Evolutionary conservation across 2,113 vertebrate species (phyloP), one percentile per base, ranked within the genome.

Genomic region (Periophthalmodon schlosseri): DNA sequence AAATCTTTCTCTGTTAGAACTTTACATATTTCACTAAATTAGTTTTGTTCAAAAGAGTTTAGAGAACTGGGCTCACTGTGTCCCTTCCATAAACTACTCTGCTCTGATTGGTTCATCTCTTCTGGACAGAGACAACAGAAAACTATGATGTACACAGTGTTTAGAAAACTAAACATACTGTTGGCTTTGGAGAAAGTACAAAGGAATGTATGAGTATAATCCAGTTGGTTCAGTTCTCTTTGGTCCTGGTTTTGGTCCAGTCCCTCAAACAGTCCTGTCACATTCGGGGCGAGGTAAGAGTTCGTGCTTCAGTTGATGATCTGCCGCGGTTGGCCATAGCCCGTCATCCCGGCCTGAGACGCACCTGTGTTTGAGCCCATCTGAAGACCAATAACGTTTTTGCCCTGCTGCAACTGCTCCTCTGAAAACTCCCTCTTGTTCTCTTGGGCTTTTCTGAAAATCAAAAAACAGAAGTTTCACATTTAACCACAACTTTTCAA

Each of bases 331-430:
- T 85, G 92, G 4, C 97, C 97, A 0, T 99, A 99, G 76, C 96
- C 95, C 0, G 95, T 96, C 96, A 97, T 98, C 72, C 97, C 97
- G 0, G 96, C 92, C 92, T 98, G 97, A 69, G 96, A 96, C 50
- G 97, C 97, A 11, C 96, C 96, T 91, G 91, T 94, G 90, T 99
- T 99, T 87, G 87, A 96, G 73, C 97, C 97, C 96, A 98, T 99
- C 91, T 99, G 97, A 82, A 99, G 86, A 60, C 97, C 97, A 0
- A 99, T 99, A 81, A 99, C 92, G 18, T 92, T 95, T 90, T 94
- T 96, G 71, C 97, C 97, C 77, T 97, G 94, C 74, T 93, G 96
- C 91, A 99, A 87, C 75, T 99, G 96, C 58, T 96, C 95, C 0
- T 98, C 95, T 0, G 95, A 90, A 93, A 99, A 99, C 0, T 97